phyloP scores from a whole-genome alignment of 2,888 invertebrate genomes.

The Parnassius mnemosyne region DNA sequence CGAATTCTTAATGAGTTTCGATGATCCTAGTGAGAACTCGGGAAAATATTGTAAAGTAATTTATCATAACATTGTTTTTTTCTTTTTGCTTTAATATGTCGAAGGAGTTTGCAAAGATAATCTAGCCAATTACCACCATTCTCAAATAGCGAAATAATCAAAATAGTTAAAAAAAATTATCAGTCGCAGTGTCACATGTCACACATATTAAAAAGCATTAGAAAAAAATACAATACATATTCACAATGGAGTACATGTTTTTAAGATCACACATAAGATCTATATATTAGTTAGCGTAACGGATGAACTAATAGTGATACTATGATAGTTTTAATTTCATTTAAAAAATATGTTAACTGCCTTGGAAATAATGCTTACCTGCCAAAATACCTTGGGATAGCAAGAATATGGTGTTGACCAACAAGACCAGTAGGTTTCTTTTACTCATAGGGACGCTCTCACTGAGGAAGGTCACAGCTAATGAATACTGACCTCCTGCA shows the following conservation, averaged over 20 bases:
- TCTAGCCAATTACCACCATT: too few species aligned
- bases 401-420: slow-evolving; percentile 40
- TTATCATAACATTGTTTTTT: too few species aligned
- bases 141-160: too few species aligned
- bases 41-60: too few species aligned
- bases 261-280: background rate
- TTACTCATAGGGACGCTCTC: slow-evolving; percentile 42
- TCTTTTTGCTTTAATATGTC: too few species aligned
- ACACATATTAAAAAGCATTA: background rate
- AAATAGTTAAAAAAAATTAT: too few species aligned
- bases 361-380: slow-evolving; percentile 30
- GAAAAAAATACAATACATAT: background rate
- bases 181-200: background rate
- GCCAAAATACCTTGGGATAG: slow-evolving; percentile 42
- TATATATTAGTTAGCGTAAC: background rate
- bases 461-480: slow-evolving; percentile 40
- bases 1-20: too few species aligned
- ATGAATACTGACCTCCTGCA: slow-evolving; percentile 38
- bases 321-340: too few species aligned
- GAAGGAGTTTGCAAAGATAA: too few species aligned
- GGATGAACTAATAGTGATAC: too few species aligned
- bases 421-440: slow-evolving; percentile 37
- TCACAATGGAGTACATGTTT: background rate
- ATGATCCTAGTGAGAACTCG: too few species aligned
- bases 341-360: background rate